Evolutionary conservation across 35 echinoderm and acorn worm species (phyloP), one percentile per base, ranked within the genome.

Genomic region (Lytechinus pictus): DNA sequence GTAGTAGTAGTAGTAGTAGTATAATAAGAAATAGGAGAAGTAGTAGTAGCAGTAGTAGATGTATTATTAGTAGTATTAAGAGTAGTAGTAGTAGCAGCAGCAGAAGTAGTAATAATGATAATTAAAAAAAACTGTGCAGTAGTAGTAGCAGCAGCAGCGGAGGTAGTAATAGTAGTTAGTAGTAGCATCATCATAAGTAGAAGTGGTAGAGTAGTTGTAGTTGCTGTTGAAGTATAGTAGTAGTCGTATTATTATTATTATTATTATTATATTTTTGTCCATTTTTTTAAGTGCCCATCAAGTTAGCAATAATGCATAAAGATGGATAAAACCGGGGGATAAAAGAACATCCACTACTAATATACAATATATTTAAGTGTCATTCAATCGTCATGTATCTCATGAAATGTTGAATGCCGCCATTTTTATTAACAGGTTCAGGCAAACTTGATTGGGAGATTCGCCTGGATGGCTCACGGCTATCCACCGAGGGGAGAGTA

Each of bases 21-120:
- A 89, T 0, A 33, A 8, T 27, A 33, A 89, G 87, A 33, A 6
- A 28, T 89, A 51, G 87, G 28, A 89, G 87, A 33, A 6, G 87
- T 89, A 52, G 87, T 89, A 89, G 28, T 52, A 52, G 33, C 44
- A 52, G 88, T 89, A 9, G 87, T 89, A 51, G 87, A 44, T 10
- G 87, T 29, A 12, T 0, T 5, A 89, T 0, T 89, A 1, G 87
- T 89, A 14, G 87, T 89, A 29, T 4, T 89, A 89, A 27, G 44
- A 3, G 87, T 89, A 3, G 87, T 89, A 51, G 87, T 89, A 89
- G 87, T 89, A 89, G 87, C 44, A 89, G 87, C 8, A 89, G 87
- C 44, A 89, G 87, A 1, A 29, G 87, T 44, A 89, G 87, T 89
- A 89, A 28, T 89, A 89, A 28, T 89, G 44, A 28, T 89, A 89